Conservation (phyloP, 2,888 invertebrate genomes). For the Chymomyza procnemis region DNA sequence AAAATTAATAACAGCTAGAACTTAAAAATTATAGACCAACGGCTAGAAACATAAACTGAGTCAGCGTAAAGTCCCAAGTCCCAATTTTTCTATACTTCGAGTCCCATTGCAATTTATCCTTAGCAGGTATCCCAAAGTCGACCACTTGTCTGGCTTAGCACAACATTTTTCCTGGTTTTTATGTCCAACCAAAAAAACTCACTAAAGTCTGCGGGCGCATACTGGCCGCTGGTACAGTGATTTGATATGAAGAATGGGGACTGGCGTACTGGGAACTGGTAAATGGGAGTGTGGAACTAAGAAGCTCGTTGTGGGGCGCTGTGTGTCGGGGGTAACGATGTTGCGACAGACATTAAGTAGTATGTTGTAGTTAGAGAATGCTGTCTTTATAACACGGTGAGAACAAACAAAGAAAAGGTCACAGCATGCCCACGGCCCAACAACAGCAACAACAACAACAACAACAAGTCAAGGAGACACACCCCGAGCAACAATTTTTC, state of each 20-base stretch:
- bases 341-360: conserved; percentile 64
- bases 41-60: no score
- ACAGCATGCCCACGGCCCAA: conserved; percentile 59
- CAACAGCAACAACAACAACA: conserved; percentile 26
- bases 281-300: background rate
- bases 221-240: background rate
- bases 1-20: no score
- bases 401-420: conserved; percentile 66
- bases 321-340: background rate
- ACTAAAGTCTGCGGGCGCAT: background rate
- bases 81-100: no score
- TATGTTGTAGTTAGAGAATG: conserved; percentile 40
- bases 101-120: no score
- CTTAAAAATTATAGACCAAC: no score
- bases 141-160: background rate
- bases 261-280: background rate
- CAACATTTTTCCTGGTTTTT: conserved; percentile 10
- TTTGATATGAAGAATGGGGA: background rate
- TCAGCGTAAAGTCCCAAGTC: no score
- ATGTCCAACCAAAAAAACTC: conserved; percentile 21
- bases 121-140: no score
- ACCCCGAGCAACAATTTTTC: conserved; percentile 74
- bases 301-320: background rate
- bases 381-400: conserved; percentile 73
- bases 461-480: conserved; percentile 53